phyloP scores from a whole-genome alignment of 2,888 invertebrate genomes.

The Trachelus iudaicus region DNA sequence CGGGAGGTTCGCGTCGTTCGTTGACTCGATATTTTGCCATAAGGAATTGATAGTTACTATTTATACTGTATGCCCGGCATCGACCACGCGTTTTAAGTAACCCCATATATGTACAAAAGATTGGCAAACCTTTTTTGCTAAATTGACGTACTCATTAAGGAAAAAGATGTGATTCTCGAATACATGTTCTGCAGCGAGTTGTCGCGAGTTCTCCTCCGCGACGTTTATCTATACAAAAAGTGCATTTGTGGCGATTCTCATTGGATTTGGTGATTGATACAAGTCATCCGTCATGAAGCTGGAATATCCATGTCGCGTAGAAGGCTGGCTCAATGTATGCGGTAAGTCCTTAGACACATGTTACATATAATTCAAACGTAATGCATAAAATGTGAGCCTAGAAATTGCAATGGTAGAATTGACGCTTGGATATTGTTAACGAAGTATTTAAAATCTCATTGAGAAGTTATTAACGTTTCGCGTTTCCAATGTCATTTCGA shows the following conservation, averaged over 20 bases:
- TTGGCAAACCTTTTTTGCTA: neutral
- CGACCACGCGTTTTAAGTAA: neutral
- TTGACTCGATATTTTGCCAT: neutral
- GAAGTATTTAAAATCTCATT: neutral
- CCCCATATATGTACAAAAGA: neutral
- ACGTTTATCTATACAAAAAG: neutral
- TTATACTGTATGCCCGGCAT: neutral
- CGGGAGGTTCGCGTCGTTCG: conserved; percentile 29
- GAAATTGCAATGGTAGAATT: neutral
- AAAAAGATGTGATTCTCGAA: neutral
- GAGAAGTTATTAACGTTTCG: neutral
- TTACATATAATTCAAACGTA: neutral
- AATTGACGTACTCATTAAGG: neutral
- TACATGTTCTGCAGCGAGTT: neutral
- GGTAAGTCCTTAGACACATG: conserved; percentile 61
- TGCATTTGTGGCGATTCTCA: conserved; percentile 27
- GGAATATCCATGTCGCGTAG: conserved; percentile 70
- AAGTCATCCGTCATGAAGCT: conserved; percentile 55
- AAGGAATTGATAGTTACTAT: neutral
- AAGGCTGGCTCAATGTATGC: conserved; percentile 72
- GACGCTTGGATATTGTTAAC: neutral
- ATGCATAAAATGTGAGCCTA: neutral
- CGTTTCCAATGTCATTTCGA: neutral
- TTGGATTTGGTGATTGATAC: neutral
- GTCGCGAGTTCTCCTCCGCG: neutral